Base-by-base conservation (phyloP, 2,797 vertebrate genomes). In the Bucorvus abyssinicus region DNA sequence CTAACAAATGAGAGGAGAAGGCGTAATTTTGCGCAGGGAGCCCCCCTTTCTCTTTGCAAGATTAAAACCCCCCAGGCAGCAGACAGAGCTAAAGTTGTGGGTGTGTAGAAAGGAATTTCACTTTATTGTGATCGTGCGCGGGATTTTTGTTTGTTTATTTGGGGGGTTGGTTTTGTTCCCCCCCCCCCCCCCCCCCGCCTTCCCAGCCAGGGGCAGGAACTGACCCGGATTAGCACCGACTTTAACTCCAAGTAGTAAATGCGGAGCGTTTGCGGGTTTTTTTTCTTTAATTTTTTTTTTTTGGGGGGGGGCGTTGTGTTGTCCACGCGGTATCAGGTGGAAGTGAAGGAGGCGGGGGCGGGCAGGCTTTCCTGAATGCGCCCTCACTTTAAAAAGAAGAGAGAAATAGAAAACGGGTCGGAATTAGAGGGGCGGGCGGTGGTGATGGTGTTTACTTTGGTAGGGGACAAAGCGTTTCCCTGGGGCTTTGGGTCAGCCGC, bases 1-100 rank as follows among this genome's bases (percentile, higher is more conserved):
- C 95, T 93, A 97, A 97, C 98, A 98, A 98, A 98, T 97, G 97
- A 97, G 97, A 98, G 95, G 87, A 97, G 97, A 97, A 91, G 95
- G 97, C 95, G 96, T 97, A 95, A 96, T 96, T 96, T 94, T 97
- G 97, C 97, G 93, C 97, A 86, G 90, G 94, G 94, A 88, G 84
- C 95, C 95, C 97, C 94, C 95, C 97, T 95, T 91, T 96, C 93
- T 85, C 94, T 80, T 91, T 57, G 95, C 85, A 45, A 94, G 95
- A 95, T 97, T 96, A 90, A 97, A 95, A 23, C 78, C 96, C 92
- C 95, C 83, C 90, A 94, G 70, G 92, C 93, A 88, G 73, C 93
- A 64, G 81, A 78, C 78, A 89, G 73, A 76, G 94, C 86, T 85
- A 69, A 93, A 93, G 89, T 94, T 96, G 92, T 79, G 87, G 52